Percentiles rank a stretch among this genome's conserved stretches.
Evolutionary conservation across 2,888 invertebrate species (phyloP).

Genomic region (Spialia ferax): DNA sequence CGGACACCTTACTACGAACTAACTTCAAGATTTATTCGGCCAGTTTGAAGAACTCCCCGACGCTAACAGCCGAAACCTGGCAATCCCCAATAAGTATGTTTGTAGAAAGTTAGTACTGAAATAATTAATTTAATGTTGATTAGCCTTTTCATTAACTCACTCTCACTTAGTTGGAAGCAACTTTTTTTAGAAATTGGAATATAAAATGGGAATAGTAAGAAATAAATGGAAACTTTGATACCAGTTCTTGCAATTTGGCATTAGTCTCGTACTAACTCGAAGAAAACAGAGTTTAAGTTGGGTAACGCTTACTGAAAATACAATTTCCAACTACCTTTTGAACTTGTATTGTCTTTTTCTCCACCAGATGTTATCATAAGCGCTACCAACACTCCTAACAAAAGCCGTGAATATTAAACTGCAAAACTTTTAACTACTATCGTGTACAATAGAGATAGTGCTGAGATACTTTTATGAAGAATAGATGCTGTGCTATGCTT

Average conservation of each 20-base stretch:
- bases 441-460: slow-evolving; percentile 23
- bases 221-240: too few relatives aligned
- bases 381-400: slow-evolving; percentile 17
- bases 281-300: not conserved
- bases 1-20: slow-evolving; percentile 58
- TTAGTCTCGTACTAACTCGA: too few relatives aligned
- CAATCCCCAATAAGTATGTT: not conserved
- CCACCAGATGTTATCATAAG: not conserved
- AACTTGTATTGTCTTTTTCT: not conserved
- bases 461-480: slow-evolving; percentile 17
- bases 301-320: too few relatives aligned
- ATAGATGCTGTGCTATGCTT: not conserved
- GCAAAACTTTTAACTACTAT: slow-evolving; percentile 33
- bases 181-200: too few relatives aligned
- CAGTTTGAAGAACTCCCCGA: slow-evolving; percentile 27
- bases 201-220: too few relatives aligned
- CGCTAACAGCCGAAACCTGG: slow-evolving; percentile 17
- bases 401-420: slow-evolving; percentile 27
- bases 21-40: slow-evolving; percentile 47
- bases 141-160: too few relatives aligned
- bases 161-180: too few relatives aligned
- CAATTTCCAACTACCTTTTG: not conserved
- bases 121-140: not conserved
- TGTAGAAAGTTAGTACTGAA: not conserved
- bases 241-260: too few relatives aligned